Conservation (phyloP, 2,113 vertebrate species). For the Malurus elegans region DNA sequence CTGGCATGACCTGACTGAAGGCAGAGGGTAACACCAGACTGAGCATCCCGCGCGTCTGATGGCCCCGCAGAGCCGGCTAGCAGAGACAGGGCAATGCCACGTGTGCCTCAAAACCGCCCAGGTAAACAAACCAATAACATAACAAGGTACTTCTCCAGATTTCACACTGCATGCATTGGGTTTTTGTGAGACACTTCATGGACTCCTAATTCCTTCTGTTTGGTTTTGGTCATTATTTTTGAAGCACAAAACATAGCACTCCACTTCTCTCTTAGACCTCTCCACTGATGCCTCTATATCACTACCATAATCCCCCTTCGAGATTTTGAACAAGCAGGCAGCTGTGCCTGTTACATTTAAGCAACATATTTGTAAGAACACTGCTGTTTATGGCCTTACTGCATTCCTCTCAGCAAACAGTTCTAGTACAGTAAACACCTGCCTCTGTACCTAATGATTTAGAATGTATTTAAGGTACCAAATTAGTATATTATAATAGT, state of each 20-base stretch:
- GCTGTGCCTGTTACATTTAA: neutral
- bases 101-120: neutral
- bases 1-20: neutral
- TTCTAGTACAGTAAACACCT: neutral
- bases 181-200: neutral
- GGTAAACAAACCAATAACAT: neutral
- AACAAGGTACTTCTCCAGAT: neutral
- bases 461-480: neutral
- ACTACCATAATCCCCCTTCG: neutral
- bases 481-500: neutral
- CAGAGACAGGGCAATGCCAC: neutral
- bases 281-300: neutral
- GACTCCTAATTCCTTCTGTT: neutral
- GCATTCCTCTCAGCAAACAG: neutral
- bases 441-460: neutral
- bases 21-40: neutral
- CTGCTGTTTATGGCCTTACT: neutral
- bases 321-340: neutral
- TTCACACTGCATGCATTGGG: neutral
- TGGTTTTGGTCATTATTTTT: neutral
- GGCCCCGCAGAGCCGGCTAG: neutral
- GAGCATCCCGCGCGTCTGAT: fast-evolving
- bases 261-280: neutral
- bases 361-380: neutral
- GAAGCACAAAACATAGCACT: neutral